Percentiles rank a stretch among this genome's conserved stretches.
Conservation (phyloP, 2,797 vertebrate genomes). For the Parambassis ranga region DNA sequence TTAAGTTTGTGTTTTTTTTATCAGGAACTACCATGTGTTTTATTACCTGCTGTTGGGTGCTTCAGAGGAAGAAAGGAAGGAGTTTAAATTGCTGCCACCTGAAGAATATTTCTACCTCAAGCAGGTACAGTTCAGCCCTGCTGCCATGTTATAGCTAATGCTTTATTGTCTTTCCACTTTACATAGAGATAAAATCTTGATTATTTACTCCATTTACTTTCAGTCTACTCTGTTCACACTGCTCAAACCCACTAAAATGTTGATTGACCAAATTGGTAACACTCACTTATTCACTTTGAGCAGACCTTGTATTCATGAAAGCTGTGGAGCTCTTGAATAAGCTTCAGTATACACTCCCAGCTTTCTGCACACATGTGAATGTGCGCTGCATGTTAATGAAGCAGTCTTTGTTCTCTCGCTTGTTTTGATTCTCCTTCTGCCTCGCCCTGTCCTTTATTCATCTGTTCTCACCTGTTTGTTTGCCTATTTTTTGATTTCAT, state of each 20-base stretch:
- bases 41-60: conserved; percentile 96
- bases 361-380: conserved; percentile 43
- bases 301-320: conserved; percentile 27
- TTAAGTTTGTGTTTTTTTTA: not conserved
- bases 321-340: conserved; percentile 46
- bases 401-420: conserved; percentile 39
- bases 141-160: not conserved
- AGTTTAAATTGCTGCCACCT: conserved; percentile 94
- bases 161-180: not conserved
- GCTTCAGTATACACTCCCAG: conserved; percentile 23
- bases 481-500: not conserved
- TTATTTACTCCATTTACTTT: not conserved
- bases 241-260: not conserved
- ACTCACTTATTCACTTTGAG: conserved; percentile 9
- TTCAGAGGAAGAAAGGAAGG: conserved; percentile 88
- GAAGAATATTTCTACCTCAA: conserved; percentile 99
- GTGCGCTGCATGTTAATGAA: conserved; percentile 65
- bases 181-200: too few species aligned
- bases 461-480: not conserved
- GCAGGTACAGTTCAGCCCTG: conserved; percentile 79
- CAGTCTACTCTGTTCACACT: not conserved
- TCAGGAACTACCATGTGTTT: conserved; percentile 98
- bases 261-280: conserved; percentile 17
- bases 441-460: not conserved
- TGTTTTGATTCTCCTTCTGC: conserved; percentile 8